phyloP scores from a whole-genome alignment of 2,888 invertebrate species.

The Drosophila longiperda region DNA sequence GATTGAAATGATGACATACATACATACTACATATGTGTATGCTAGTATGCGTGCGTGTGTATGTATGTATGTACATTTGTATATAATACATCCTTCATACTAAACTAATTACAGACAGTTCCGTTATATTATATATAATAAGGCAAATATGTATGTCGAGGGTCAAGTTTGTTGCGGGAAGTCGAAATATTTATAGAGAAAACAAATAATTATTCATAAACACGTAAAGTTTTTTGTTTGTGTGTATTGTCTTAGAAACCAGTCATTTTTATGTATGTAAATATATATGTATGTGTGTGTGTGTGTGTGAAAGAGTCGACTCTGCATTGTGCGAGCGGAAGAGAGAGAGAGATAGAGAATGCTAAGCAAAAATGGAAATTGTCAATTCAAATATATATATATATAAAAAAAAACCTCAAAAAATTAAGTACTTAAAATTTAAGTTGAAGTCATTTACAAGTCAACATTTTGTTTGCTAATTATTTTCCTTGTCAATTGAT shows the following conservation, averaged over 20 bases:
- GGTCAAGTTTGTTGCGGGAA: constrained; percentile 37
- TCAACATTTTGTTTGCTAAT: constrained; percentile 24
- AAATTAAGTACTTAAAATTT: constrained; percentile 58
- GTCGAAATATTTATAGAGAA: constrained; percentile 15
- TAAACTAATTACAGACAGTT: constrained; percentile 48
- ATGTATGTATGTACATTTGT: constrained; percentile 19
- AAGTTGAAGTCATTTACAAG: constrained; percentile 62
- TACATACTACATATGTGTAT: background rate
- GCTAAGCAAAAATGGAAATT: constrained; percentile 24
- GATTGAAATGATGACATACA: constrained; percentile 25
- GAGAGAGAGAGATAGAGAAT: constrained; percentile 8
- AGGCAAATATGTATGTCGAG: constrained; percentile 70
- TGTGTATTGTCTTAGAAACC: constrained; percentile 70
- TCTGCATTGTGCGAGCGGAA: constrained; percentile 19
- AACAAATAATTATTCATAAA: background rate
- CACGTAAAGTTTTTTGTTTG: constrained; percentile 1
- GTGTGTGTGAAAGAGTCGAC: constrained; percentile 21
- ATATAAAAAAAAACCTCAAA: constrained; percentile 31
- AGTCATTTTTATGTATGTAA: constrained; percentile 56
- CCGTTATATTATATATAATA: constrained; percentile 75
- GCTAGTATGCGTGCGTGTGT: background rate
- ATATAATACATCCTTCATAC: constrained; percentile 28
- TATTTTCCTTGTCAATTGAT: constrained; percentile 23
- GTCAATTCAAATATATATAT: constrained; percentile 34
- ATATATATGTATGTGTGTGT: constrained; percentile 5